These are phyloP conservation scores for Meghimatium bilineatum DNA, from an alignment of 2,888 invertebrate species.

Conservation along the genomic window DNA sequence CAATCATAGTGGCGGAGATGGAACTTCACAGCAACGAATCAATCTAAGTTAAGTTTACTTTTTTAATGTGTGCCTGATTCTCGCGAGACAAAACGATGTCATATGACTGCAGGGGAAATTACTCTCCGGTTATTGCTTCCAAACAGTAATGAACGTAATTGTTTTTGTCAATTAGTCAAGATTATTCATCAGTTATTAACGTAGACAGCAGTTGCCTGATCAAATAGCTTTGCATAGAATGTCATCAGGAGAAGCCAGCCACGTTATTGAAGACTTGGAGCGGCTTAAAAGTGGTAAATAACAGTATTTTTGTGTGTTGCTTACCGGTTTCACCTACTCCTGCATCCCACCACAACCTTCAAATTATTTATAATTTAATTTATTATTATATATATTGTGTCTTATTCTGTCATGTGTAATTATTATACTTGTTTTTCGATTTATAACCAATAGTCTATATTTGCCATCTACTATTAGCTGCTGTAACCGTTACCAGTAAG, in stretches of 20 bases:
- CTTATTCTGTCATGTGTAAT: too few relatives aligned
- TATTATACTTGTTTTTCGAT: too few relatives aligned
- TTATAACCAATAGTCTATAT: too few relatives aligned
- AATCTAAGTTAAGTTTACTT: neutral
- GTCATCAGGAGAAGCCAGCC: slow-evolving; percentile 40
- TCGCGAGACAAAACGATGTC: slow-evolving; percentile 36
- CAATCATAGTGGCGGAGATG: too few relatives aligned
- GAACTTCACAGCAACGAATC: neutral
- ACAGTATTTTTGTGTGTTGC: neutral
- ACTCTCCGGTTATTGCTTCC: slow-evolving; percentile 25
- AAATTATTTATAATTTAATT: too few relatives aligned
- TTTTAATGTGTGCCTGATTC: neutral
- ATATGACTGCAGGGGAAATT: slow-evolving; percentile 41
- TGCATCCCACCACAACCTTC: neutral
- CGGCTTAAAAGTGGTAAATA: slow-evolving; percentile 29
- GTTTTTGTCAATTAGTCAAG: neutral
- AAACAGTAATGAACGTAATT: neutral
- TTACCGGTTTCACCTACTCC: neutral
- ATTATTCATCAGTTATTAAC: neutral
- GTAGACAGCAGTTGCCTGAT: neutral
- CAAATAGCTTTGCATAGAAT: neutral
- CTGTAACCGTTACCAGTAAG: too few relatives aligned
- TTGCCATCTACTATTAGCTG: too few relatives aligned
- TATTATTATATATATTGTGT: too few relatives aligned
- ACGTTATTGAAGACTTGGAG: slow-evolving; percentile 45